phyloP scores from a whole-genome alignment of 2,888 invertebrate species.

The Thalpophila matura region DNA sequence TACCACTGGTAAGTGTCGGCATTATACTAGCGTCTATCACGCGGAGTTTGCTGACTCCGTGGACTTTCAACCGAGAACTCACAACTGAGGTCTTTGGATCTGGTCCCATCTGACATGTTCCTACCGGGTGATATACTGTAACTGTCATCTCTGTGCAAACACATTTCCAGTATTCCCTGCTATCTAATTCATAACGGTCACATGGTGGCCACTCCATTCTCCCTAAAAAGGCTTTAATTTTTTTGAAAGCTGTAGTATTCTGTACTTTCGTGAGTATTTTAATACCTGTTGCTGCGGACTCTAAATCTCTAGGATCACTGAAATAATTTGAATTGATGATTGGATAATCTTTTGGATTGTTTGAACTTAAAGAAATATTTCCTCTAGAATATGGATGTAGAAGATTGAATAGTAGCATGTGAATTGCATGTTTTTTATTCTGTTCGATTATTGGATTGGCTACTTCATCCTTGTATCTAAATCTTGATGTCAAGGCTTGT shows the following conservation, averaged over 20 bases:
- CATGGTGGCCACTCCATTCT: constrained; percentile 70
- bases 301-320: constrained; percentile 87
- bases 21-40: constrained; percentile 95
- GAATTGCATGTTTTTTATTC: constrained; percentile 71
- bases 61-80: constrained; percentile 91
- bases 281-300: constrained; percentile 71
- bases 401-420: constrained; percentile 76
- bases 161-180: constrained; percentile 74
- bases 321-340: constrained; percentile 84
- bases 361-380: constrained; percentile 88
- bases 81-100: constrained; percentile 70
- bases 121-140: constrained; percentile 93
- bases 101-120: constrained; percentile 91
- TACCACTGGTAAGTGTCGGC: constrained; percentile 94
- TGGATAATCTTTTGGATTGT: constrained; percentile 88
- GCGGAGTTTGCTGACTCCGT: constrained; percentile 92
- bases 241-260: constrained; percentile 25
- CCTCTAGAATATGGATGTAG: constrained; percentile 90
- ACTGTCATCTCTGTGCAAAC: constrained; percentile 82
- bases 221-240: constrained; percentile 57
- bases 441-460: constrained; percentile 53
- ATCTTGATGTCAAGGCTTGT: constrained; percentile 4
- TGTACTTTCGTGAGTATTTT: constrained; percentile 70
- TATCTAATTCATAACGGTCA: constrained; percentile 67
- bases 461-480: constrained; percentile 63